Evolutionary conservation across 2,888 invertebrate genomes (phyloP), one percentile per base, ranked within the genome.

Genomic region (Drosophila mimica): DNA sequence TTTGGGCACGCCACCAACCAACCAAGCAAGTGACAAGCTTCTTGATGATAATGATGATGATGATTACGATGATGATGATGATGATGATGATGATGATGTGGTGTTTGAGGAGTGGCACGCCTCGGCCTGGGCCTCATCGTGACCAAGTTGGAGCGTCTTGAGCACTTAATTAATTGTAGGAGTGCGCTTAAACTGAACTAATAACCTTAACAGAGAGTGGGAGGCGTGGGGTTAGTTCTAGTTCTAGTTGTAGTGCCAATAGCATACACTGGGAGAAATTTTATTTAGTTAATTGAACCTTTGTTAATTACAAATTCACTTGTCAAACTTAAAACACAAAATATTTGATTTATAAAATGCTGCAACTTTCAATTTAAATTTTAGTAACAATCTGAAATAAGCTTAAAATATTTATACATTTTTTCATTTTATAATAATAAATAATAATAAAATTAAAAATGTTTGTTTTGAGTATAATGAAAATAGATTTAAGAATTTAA

Each of bases 121-220:
- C 36, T 36, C 17, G 36, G 36, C 36, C 36, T 17, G 36, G 6
- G 36, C 36, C 36, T 54, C 57, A 30, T 52, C 58, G 34, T 5
- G 15, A 33, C 15, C 33, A 33, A 59, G 70, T 74, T 76, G 63
- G 43, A 78, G 62, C 83, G 74, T 82, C 88, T 82, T 81, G 76
- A 85, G 86, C 83, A 88, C 89, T 90, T 87, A 87, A 87, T 87
- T 87, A 86, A 88, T 89, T 88, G 89, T 90, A 75, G 78, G 80
- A 89, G 81, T 81, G 86, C 72, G 81, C 86, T 86, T 79, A 83
- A 86, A 76, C 83, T 85, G 79, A 90, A 90, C 87, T 88, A 88
- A 87, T 82, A 86, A 90, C 89, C 83, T 86, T 88, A 77, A 67
- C 31, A 1, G 15, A 17, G 25, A 28, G 28, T 30, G 20, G 9